Conservation (phyloP, 2,888 invertebrate genomes). For the Serripes groenlandicus region DNA sequence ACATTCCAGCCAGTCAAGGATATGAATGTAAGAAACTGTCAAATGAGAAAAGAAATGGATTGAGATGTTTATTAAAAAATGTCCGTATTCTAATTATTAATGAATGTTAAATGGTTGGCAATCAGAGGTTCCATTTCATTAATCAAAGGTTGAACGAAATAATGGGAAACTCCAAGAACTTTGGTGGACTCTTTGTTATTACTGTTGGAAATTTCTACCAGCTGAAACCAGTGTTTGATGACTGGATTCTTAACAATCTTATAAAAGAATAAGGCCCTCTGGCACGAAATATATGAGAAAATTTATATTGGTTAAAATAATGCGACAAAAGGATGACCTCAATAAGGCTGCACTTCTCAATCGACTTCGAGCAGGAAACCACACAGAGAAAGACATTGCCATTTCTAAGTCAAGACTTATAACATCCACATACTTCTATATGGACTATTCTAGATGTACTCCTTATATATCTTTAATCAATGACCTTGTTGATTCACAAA, state of each 20-base stretch:
- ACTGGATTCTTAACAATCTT: slow-evolving; percentile 39
- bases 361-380: neutral
- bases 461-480: neutral
- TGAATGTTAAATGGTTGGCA: slow-evolving; percentile 64
- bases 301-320: slow-evolving; percentile 48
- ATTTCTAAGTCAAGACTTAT: slow-evolving; percentile 17
- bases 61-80: slow-evolving; percentile 25
- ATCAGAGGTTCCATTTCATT: slow-evolving; percentile 43
- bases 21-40: slow-evolving; percentile 57
- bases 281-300: slow-evolving; percentile 53
- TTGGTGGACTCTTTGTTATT: slow-evolving; percentile 52
- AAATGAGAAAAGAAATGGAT: slow-evolving; percentile 43
- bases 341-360: neutral
- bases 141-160: slow-evolving; percentile 51
- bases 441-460: no score
- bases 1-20: slow-evolving; percentile 56
- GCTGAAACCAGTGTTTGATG: slow-evolving; percentile 52
- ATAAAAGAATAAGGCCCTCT: slow-evolving; percentile 1
- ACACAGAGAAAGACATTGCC: neutral
- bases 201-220: slow-evolving; percentile 48
- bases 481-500: no score
- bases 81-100: slow-evolving; percentile 49
- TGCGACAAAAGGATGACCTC: slow-evolving; percentile 27
- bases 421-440: neutral
- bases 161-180: slow-evolving; percentile 36